Evolutionary conservation across 2,888 invertebrate genomes (phyloP).

Genomic region (Furcula furcula): DNA sequence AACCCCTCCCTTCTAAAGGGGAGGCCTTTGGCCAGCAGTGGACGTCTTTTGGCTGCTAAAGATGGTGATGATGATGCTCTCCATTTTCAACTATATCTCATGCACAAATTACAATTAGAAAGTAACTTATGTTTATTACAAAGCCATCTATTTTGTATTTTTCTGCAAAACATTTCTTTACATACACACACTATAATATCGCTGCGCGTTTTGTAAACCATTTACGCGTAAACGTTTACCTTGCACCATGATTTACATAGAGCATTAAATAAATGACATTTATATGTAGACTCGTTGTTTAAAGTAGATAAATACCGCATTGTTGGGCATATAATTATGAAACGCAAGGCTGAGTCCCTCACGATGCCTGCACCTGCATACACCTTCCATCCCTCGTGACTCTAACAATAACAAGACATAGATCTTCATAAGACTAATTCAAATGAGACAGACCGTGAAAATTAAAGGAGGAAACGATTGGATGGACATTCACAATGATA

Average conservation of each 20-base stretch:
- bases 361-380: constrained; percentile 24
- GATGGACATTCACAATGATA: constrained; percentile 24
- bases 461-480: constrained; percentile 27
- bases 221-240: constrained; percentile 18
- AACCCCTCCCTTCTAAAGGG: no score
- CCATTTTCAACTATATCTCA: no score
- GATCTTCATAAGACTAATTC: constrained; percentile 23
- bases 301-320: constrained; percentile 32
- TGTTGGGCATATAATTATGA: constrained; percentile 29
- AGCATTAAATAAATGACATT: constrained; percentile 35
- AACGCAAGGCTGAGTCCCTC: constrained; percentile 34
- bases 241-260: constrained; percentile 27
- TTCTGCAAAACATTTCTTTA: no score
- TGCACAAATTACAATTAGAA: no score
- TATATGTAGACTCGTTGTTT: constrained; percentile 32
- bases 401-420: constrained; percentile 15
- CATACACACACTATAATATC: background rate
- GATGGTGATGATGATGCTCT: no score
- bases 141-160: no score
- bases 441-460: constrained; percentile 26
- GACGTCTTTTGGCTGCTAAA: no score
- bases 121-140: no score
- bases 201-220: background rate
- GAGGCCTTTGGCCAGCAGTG: no score
- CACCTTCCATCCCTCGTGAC: constrained; percentile 30